Percentiles rank a stretch among this genome's conserved stretches.
These are phyloP conservation scores for Eurystomus glaucurus DNA, from an alignment of 2,797 vertebrate genomes.

Conservation along the genomic window DNA sequence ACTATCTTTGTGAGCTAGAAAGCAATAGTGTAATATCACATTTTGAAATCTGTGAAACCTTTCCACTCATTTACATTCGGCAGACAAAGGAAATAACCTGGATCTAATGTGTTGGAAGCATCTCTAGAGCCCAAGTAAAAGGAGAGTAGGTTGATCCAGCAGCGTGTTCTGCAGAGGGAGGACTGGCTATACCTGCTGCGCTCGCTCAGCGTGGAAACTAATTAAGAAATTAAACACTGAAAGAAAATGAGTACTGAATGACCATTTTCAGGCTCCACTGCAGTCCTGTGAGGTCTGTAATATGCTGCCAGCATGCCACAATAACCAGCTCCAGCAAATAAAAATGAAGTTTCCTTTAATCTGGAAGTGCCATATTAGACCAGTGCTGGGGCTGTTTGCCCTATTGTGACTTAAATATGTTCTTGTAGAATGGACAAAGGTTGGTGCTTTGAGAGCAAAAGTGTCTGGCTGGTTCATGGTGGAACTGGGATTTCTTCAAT, in stretches of 20 bases:
- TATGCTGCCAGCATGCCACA: fast-evolving
- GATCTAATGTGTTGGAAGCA: neutral
- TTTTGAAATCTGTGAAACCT: constrained; percentile 54
- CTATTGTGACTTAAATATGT: neutral
- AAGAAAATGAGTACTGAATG: neutral
- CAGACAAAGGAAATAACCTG: constrained; percentile 39
- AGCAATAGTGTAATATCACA: neutral
- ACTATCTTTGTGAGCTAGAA: constrained; percentile 40
- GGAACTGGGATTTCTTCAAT: neutral
- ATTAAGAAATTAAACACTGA: neutral
- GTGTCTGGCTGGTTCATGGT: neutral
- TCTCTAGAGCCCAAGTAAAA: neutral
- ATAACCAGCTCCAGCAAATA: neutral
- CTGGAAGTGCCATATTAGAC: neutral
- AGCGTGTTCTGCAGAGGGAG: neutral
- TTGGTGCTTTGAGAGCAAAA: neutral
- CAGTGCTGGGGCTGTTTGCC: neutral
- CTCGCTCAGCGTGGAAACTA: neutral
- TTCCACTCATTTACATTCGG: neutral
- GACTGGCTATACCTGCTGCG: neutral
- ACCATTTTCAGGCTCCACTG: neutral
- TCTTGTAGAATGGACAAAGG: neutral
- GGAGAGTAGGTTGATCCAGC: neutral
- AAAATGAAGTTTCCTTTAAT: neutral
- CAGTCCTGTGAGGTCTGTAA: neutral